A percentile compares a stretch with the other conserved stretches of the same genome.
Conservation (phyloP, 2,113 vertebrate genomes). For the Lophura nycthemera region DNA sequence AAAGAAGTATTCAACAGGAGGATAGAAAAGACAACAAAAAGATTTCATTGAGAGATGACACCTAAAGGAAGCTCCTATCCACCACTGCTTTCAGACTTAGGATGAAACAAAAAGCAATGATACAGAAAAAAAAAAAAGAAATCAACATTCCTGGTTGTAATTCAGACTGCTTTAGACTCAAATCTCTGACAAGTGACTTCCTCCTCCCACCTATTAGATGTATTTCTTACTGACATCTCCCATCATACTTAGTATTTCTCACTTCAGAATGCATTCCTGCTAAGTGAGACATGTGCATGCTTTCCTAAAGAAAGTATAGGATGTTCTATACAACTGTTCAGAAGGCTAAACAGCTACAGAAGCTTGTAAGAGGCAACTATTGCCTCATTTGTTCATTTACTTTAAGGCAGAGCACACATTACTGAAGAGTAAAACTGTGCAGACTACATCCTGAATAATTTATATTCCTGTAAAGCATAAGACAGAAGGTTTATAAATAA, state of each 20-base stretch:
- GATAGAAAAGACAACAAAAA: background rate
- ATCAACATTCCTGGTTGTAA: background rate
- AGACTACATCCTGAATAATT: background rate
- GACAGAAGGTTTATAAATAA: background rate
- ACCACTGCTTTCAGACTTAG: background rate
- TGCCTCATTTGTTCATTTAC: background rate
- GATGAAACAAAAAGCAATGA: background rate
- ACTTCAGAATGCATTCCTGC: background rate
- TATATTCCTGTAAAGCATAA: background rate
- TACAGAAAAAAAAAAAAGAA: background rate
- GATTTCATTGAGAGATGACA: background rate
- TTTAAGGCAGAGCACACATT: background rate
- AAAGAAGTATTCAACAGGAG: background rate
- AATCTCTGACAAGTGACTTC: background rate
- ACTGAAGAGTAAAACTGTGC: background rate
- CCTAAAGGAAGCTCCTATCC: background rate
- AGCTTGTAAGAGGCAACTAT: background rate
- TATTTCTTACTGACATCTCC: background rate
- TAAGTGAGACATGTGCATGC: background rate
- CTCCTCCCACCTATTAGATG: background rate
- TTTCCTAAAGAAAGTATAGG: background rate
- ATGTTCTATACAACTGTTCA: background rate
- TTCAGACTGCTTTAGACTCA: background rate
- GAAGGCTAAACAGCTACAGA: background rate
- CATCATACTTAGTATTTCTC: background rate